Percentiles rank a stretch among this genome's conserved stretches.
Evolutionary conservation across 2,797 vertebrate genomes (phyloP).

Genomic region (Coluber constrictor): DNA sequence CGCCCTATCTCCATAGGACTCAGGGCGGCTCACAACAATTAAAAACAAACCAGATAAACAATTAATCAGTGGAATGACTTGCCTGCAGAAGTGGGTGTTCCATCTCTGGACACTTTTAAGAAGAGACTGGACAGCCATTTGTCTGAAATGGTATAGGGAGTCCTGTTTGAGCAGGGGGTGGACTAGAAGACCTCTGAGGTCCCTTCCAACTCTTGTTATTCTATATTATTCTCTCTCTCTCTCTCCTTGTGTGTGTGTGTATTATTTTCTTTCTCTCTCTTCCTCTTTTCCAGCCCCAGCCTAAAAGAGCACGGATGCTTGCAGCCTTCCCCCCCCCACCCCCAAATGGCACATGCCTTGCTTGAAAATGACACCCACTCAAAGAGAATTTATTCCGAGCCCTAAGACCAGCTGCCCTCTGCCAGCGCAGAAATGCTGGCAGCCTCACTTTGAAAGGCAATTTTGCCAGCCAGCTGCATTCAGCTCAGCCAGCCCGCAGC

Average conservation of each 20-base stretch:
- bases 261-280: neutral
- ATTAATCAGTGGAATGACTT: too few species aligned
- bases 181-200: too few species aligned
- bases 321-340: neutral
- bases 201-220: too few species aligned
- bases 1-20: too few species aligned
- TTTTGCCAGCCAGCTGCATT: neutral
- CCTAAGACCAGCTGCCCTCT: neutral
- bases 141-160: too few species aligned
- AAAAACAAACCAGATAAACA: too few species aligned
- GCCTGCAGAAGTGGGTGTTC: too few species aligned
- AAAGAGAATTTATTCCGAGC: neutral
- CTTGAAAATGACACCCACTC: neutral
- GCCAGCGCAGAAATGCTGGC: neutral
- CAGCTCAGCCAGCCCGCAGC: slow-evolving; percentile 13
- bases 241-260: too few species aligned
- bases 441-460: neutral
- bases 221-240: neutral
- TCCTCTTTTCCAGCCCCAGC: neutral
- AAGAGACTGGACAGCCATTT: too few species aligned
- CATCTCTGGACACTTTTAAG: too few species aligned
- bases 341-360: neutral
- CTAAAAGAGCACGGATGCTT: neutral
- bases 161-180: too few species aligned
- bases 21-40: too few species aligned